Base-by-base conservation (phyloP, 2,888 invertebrate genomes). In the Dasysyrphus tricinctus region DNA sequence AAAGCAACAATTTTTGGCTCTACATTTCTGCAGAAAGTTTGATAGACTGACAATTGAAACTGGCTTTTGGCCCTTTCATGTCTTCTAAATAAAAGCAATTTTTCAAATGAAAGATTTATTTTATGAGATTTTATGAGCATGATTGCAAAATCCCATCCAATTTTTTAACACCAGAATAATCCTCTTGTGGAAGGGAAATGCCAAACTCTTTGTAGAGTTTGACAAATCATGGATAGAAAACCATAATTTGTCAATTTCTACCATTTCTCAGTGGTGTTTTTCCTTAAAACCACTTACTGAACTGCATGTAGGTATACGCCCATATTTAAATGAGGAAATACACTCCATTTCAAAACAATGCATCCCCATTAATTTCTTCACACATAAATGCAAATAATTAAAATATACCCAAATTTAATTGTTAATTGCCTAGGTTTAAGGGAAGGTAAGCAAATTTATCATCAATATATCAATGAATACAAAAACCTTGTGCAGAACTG, bases 401-500 rank as follows among this genome's bases (percentile, higher is more conserved):
- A 51, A 51, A 51, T 29, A 54, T 54, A 8, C 12, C 37, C 34
- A 61, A 61, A 61, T 39, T 24, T 24, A 3, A 24, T 24, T 24
- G 24, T n/a, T 42, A 61, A 61, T 61, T 61, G 14, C 24, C 61
- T 24, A 2, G 39, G 42, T 24, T 61, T 42, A 8, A 39, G 42
- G 12, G 11, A 61, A 24, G 9, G 4, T 1, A 39, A 61, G 42
- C 14, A 59, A 14, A 24, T 19, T 19, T 14, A 8, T 12, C 51
- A 54, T 29, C 2, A 51, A 69, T 39, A 54, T 16, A 54, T 54
- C 39, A 16, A 39, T 39, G 24, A 54, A 42, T 54, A n/a, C 39
- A 69, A 39, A 6, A 69, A 7, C n/a, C 54, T 54, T 29, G 29
- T 39, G 9, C 29, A 39, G 8, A 39, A 69, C 54, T 69, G 39